Base-by-base conservation (phyloP, 2,888 invertebrate species). In the Synergus umbraculus region DNA sequence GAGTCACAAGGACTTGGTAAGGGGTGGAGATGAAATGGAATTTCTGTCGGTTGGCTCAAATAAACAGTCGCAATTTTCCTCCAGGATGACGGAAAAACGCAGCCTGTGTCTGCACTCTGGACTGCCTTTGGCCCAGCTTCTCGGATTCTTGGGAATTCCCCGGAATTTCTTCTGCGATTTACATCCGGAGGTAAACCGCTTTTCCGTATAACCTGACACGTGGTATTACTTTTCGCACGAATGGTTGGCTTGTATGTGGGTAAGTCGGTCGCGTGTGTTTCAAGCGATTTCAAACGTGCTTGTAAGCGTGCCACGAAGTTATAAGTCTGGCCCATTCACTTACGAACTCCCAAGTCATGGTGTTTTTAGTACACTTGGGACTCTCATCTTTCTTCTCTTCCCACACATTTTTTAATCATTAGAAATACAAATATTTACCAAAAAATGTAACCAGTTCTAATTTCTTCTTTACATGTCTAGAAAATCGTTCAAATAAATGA, bases 41-140 rank as follows among this genome's bases (percentile, higher is more conserved):
- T 89, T 89, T 87, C 87, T 84, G 87, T 87, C 86, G 87, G 87
- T 86, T 86, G 86, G 84, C 81, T 86, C 85, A 85, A 87, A 89
- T 88, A 89, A 89, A 89, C 89, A 89, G 88, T 85, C 85, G 87
- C 89, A 89, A 90, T 90, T 89, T 88, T 83, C 85, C 79, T 83
- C 76, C 18, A 46, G 76, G 78, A 77, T 67, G 73, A 80, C 67
- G 44, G 67, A 67, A 67, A 44, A 44, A 66, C 58, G 44, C 78
- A 79, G 66, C 4, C 22, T 60, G 22, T 77, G 80, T 80, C 82
- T 83, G 80, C 82, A 66, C 79, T 76, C 41, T 79, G 69, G 69
- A 65, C 76, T 63, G 54, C 76, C 77, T 66, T 66, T 64, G 54
- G 65, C 58, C 41, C 65, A 54, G 46, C 79, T 78, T 82, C 79